Percentiles rank a stretch among this genome's conserved stretches.
Evolutionary conservation across 1,140 invertebrate species (phyloP).

Genomic region (Triops cancriformis): DNA sequence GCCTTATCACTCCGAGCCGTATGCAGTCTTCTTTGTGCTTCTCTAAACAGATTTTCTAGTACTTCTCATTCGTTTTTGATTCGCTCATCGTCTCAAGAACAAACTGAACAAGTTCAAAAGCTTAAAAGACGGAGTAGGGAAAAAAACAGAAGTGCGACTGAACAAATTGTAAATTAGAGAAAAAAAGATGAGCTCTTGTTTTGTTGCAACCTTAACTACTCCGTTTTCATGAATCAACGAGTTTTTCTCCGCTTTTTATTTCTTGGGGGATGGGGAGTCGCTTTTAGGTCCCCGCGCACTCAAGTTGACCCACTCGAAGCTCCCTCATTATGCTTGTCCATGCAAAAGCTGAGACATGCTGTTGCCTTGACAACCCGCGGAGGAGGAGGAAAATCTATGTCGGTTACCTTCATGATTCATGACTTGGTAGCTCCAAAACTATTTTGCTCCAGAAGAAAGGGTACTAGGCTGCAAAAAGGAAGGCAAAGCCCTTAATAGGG

Average conservation of each 20-base stretch:
- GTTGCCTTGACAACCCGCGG: background rate
- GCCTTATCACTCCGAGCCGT: background rate
- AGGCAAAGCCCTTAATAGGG: background rate
- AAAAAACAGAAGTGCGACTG: constrained; percentile 5
- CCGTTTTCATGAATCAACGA: background rate
- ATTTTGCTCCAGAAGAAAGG: too few relatives aligned
- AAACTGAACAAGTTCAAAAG: background rate
- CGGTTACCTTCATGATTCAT: background rate
- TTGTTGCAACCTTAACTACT: background rate
- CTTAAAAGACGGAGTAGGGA: background rate
- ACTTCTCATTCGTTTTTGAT: background rate
- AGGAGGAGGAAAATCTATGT: background rate
- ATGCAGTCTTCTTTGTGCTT: background rate
- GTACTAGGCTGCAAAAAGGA: background rate
- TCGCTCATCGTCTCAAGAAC: background rate
- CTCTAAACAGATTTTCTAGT: background rate
- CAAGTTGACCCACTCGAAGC: constrained; percentile 4
- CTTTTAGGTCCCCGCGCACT: background rate
- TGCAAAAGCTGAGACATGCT: constrained; percentile 1
- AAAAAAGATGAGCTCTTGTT: background rate
- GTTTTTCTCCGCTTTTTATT: background rate
- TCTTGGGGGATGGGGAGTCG: background rate
- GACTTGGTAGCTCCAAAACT: background rate
- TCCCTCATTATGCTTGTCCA: background rate
- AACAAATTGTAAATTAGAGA: constrained; percentile 2